phyloP scores from a whole-genome alignment of 1,140 invertebrate genomes.

The Copidosoma floridanum region DNA sequence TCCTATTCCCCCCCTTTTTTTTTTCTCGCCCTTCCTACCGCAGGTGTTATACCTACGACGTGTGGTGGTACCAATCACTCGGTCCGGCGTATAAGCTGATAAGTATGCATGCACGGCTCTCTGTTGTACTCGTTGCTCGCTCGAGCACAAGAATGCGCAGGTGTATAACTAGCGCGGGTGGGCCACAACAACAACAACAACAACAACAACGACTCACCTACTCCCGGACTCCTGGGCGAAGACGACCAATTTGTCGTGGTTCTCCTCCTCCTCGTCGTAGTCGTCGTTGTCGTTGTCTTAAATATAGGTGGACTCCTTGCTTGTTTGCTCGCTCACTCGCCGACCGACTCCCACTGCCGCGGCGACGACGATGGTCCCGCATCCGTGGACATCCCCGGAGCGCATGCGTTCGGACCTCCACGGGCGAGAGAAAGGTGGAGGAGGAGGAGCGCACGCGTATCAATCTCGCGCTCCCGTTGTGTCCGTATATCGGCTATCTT shows the following conservation, averaged over 20 bases:
- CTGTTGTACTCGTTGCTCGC: neutral
- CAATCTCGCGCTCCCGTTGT: neutral
- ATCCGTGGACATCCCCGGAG: neutral
- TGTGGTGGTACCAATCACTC: too few species aligned
- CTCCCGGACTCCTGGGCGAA: neutral
- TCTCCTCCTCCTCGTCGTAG: neutral
- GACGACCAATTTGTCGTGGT: neutral
- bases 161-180: too few species aligned
- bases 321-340: neutral
- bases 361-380: neutral
- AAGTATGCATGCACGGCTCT: neutral
- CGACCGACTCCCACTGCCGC: neutral
- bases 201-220: neutral
- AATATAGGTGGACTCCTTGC: neutral
- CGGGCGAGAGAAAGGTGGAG: neutral
- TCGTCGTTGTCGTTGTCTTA: neutral
- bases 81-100: too few species aligned
- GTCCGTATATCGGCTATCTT: too few species aligned
- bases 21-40: too few species aligned
- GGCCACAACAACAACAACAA: neutral
- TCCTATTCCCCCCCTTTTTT: too few species aligned
- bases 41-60: too few species aligned
- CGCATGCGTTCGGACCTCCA: constrained; percentile 20
- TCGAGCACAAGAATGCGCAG: too few species aligned
- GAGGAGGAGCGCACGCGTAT: neutral